These are phyloP conservation scores for Ammospiza caudacuta DNA, from an alignment of 2,113 vertebrate genomes.

Conservation along the genomic window DNA sequence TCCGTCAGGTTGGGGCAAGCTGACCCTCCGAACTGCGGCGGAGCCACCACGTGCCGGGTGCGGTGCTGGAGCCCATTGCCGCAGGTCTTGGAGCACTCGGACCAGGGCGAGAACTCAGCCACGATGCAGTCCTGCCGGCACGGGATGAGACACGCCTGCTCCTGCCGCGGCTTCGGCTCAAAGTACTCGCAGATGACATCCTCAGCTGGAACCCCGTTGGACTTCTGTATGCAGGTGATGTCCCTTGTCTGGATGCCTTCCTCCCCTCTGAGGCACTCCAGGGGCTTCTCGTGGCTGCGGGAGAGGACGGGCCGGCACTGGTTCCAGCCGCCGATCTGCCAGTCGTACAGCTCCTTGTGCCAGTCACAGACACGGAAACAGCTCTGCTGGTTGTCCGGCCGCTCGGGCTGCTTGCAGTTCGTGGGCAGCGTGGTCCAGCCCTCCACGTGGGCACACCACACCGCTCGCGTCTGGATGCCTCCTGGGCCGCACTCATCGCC, in stretches of 20 bases:
- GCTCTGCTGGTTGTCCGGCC: constrained; percentile 91
- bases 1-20: constrained; percentile 92
- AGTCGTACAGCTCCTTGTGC: constrained; percentile 95
- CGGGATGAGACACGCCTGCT: constrained; percentile 95
- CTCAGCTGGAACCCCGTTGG: constrained; percentile 79
- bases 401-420: constrained; percentile 87
- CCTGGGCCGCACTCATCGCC: constrained; percentile 94
- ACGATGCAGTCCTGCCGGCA: constrained; percentile 93
- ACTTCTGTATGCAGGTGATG: constrained; percentile 85
- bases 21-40: constrained; percentile 86
- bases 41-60: constrained; percentile 85
- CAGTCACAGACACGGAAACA: constrained; percentile 96
- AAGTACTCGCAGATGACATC: constrained; percentile 97
- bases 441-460: constrained; percentile 95
- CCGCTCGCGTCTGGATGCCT: constrained; percentile 91
- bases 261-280: constrained; percentile 84
- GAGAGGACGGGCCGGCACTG: constrained; percentile 85
- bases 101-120: constrained; percentile 90
- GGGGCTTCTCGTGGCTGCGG: constrained; percentile 75
- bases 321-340: constrained; percentile 89
- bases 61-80: constrained; percentile 90
- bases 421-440: constrained; percentile 94
- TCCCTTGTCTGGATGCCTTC: constrained; percentile 93
- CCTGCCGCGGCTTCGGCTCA: constrained; percentile 90
- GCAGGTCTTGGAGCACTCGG: constrained; percentile 90